phyloP scores from a whole-genome alignment of 2,113 vertebrate genomes.

The Sturnus vulgaris region DNA sequence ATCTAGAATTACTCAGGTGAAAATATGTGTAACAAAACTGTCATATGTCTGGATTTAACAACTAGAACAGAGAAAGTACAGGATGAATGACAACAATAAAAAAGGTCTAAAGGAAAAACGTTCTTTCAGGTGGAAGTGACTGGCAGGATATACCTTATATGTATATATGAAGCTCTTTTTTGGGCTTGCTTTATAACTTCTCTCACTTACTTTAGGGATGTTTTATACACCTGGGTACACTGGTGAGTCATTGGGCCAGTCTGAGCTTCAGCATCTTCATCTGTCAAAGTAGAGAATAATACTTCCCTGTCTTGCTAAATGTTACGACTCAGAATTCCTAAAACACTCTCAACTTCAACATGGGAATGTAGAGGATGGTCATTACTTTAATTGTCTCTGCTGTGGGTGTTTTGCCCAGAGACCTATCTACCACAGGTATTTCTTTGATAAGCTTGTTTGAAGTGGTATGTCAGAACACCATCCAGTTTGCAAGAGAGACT shows the following conservation, averaged over 20 bases:
- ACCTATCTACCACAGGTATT: conserved; percentile 26
- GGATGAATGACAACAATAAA: not conserved
- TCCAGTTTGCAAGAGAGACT: not conserved
- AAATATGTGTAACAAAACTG: not conserved
- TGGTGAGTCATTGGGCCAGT: not conserved
- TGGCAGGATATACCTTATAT: not conserved
- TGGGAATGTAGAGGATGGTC: conserved; percentile 4
- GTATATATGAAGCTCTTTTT: not conserved
- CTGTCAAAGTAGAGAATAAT: not conserved
- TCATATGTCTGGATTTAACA: not conserved
- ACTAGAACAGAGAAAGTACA: not conserved
- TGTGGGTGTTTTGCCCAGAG: not conserved
- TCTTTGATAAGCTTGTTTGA: conserved; percentile 49
- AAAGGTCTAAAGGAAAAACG: not conserved
- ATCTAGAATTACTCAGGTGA: not conserved
- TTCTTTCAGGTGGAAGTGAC: not conserved
- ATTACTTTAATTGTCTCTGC: not conserved
- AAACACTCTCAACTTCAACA: not conserved
- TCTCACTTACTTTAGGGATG: not conserved
- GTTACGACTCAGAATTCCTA: not conserved
- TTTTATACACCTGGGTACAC: not conserved
- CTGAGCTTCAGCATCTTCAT: not conserved
- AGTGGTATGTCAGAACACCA: not conserved
- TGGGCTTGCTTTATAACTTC: not conserved
- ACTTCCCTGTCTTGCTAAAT: not conserved